Base-by-base conservation (phyloP, 2,888 invertebrate species). In the Tanytarsus gracilentus region DNA sequence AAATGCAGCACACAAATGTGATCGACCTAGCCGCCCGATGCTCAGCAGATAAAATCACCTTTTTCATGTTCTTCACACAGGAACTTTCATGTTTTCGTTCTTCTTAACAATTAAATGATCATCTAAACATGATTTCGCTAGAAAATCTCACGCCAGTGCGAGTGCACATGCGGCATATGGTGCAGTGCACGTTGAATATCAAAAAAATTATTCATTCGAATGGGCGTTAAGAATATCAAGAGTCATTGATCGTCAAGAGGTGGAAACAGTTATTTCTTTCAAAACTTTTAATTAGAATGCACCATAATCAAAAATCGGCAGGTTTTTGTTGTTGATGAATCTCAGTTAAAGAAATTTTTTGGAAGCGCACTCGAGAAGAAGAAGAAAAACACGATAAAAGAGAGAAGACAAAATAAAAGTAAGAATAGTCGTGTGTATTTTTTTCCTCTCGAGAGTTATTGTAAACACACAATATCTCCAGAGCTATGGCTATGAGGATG, bases 41-140 rank as follows among this genome's bases (percentile, higher is more conserved):
- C n/a, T n/a, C n/a, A n/a, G n/a, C n/a, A n/a, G 44, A 21, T 44
- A 23, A 44, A 44, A 44, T 23, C 23, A 23, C 18, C 44, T 44
- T 44, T 44, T 44, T 44, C 44, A 44, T 44, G 44, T 44, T 44
- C 44, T 44, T 44, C 44, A 18, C 44, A 44, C 44, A 44, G 44
- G 44, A 44, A 44, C 44, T 44, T 44, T 44, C 44, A 44, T 44
- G 44, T 44, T 44, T 44, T 44, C 44, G 18, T 23, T 23, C 44
- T 11, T 40, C 14, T 25, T 16, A 26, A 27, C 14, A 36, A 53
- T 36, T 36, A 36, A 53, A 23, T 18, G 53, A 55, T 40, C 39
- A 40, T 55, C 55, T 40, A 39, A 55, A 55, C 55, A 55, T 40
- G 40, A 39, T 55, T 55, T 55, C 40, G 8, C 27, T 26, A 16